phyloP scores from a whole-genome alignment of 2,797 vertebrate species.

The Gymnothorax javanicus region DNA sequence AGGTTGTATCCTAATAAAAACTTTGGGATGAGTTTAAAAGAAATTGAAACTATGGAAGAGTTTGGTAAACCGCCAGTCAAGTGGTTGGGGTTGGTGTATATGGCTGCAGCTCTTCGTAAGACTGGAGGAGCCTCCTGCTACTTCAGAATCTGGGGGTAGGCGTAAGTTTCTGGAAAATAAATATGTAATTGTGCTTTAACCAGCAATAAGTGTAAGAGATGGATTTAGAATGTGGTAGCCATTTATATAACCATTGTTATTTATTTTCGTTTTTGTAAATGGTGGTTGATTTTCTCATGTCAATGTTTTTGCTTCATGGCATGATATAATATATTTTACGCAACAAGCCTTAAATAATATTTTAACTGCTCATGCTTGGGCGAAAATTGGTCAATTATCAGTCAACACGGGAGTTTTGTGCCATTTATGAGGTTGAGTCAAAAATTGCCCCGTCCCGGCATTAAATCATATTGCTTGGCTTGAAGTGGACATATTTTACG shows the following conservation, averaged over 20 bases:
- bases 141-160: constrained; percentile 60
- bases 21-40: constrained; percentile 56
- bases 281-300: not conserved
- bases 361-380: no score
- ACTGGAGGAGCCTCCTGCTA: constrained; percentile 57
- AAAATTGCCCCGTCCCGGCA: not conserved
- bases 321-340: not conserved
- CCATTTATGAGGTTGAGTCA: not conserved
- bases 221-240: not conserved
- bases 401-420: not conserved
- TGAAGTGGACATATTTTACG: no score
- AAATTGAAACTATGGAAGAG: constrained; percentile 61
- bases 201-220: not conserved
- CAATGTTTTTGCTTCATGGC: not conserved
- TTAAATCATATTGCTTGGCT: not conserved
- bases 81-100: constrained; percentile 48
- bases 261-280: not conserved
- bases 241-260: not conserved
- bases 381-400: not conserved
- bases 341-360: not conserved
- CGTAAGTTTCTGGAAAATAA: not conserved
- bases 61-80: constrained; percentile 32
- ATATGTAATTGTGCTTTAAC: not conserved
- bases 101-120: constrained; percentile 50
- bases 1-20: constrained; percentile 42